Percentiles rank a stretch among this genome's conserved stretches.
phyloP scores from a whole-genome alignment of 2,113 vertebrate species.

The Todiramphus chloris region DNA sequence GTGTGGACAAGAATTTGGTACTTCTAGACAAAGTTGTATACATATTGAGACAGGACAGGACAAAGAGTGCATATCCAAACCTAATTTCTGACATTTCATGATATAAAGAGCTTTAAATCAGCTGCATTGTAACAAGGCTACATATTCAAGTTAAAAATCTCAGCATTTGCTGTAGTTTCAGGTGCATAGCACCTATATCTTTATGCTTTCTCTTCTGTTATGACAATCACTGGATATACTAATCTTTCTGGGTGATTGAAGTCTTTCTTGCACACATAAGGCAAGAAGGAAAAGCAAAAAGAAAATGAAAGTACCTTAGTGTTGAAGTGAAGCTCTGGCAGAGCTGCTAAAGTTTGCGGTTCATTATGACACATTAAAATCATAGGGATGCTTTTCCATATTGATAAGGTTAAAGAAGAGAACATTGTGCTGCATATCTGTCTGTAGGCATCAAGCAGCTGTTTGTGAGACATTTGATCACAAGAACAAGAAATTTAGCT shows the following conservation, averaged over 20 bases:
- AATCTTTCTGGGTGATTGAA: not conserved
- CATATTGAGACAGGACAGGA: not conserved
- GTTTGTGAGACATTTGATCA: not conserved
- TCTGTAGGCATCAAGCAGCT: not conserved
- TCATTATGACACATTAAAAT: not conserved
- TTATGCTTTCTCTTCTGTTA: not conserved
- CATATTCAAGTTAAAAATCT: not conserved
- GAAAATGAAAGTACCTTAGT: not conserved
- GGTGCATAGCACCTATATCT: not conserved
- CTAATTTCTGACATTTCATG: not conserved
- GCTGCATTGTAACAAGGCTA: not conserved
- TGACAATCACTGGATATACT: not conserved
- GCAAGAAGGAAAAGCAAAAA: not conserved
- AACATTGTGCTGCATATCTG: not conserved
- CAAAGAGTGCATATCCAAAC: not conserved
- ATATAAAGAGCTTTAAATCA: not conserved
- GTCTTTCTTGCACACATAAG: not conserved
- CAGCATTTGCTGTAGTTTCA: not conserved
- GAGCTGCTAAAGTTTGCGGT: not conserved
- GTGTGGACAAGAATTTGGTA: not conserved
- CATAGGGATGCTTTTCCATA: not conserved
- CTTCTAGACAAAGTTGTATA: not conserved
- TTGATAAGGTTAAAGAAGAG: not conserved
- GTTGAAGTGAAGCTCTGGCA: not conserved
- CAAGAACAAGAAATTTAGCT: not conserved